phyloP scores from a whole-genome alignment of 2,888 invertebrate species.

The Eupithecia centaureata region DNA sequence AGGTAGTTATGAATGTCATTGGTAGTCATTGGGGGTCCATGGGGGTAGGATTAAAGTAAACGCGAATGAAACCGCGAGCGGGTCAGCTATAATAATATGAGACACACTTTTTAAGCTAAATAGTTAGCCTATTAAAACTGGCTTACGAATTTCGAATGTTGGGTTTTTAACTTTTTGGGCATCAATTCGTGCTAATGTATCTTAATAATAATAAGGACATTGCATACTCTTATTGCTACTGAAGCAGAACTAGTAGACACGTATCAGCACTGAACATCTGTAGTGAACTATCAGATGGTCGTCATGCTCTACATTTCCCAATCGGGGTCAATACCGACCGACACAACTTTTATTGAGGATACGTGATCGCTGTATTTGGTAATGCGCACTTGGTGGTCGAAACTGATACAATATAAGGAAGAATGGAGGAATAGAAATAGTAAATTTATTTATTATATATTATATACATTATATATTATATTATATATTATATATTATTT shows the following conservation, averaged over 20 bases:
- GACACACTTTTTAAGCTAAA: background rate
- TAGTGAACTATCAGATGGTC: slow-evolving; percentile 48
- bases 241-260: background rate
- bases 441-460: too few species aligned
- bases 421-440: too few species aligned
- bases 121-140: background rate
- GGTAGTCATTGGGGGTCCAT: too few species aligned
- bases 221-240: background rate
- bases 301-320: slow-evolving; percentile 71
- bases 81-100: too few species aligned
- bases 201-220: too few species aligned
- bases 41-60: too few species aligned
- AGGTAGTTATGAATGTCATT: too few species aligned
- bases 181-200: too few species aligned
- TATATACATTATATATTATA: too few species aligned
- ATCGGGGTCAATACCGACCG: slow-evolving; percentile 76
- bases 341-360: slow-evolving; percentile 52
- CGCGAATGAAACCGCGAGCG: too few species aligned
- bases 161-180: background rate
- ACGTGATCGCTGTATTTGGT: slow-evolving; percentile 15
- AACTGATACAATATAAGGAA: slow-evolving; percentile 3
- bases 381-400: slow-evolving; percentile 5
- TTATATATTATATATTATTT: too few species aligned
- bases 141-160: background rate
- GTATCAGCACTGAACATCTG: slow-evolving; percentile 9